A percentile compares a stretch with the other conserved stretches of the same genome.
phyloP scores from a whole-genome alignment of 1,140 invertebrate genomes.

The Musca vetustissima region DNA sequence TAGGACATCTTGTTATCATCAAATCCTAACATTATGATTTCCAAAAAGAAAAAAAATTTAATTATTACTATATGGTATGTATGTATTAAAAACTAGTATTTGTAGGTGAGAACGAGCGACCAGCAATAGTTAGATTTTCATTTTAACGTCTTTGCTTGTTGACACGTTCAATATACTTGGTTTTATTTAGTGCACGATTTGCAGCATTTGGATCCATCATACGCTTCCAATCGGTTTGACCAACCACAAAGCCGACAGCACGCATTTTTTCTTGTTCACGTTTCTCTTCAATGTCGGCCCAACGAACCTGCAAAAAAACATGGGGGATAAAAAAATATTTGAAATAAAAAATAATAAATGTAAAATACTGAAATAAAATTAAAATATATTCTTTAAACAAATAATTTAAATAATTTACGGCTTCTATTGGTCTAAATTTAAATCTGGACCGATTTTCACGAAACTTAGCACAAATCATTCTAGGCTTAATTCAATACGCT shows the following conservation, averaged over 20 bases:
- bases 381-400: too few species aligned
- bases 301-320: constrained; percentile 77
- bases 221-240: constrained; percentile 90
- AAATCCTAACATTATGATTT: too few species aligned
- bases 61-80: not conserved
- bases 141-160: constrained; percentile 27
- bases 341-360: too few species aligned
- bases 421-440: too few species aligned
- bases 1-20: too few species aligned
- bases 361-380: too few species aligned
- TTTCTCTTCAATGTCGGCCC: constrained; percentile 95
- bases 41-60: not conserved
- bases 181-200: constrained; percentile 84
- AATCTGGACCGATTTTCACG: too few species aligned
- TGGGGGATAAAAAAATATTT: not conserved
- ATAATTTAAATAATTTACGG: too few species aligned
- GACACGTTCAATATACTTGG: constrained; percentile 83
- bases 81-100: not conserved
- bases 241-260: constrained; percentile 92
- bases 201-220: constrained; percentile 93
- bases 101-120: not conserved
- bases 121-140: not conserved
- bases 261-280: constrained; percentile 87
- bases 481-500: too few species aligned
- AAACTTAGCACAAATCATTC: too few species aligned